Base-by-base conservation (phyloP, 2,113 vertebrate species). In the Prunella fulvescens region DNA sequence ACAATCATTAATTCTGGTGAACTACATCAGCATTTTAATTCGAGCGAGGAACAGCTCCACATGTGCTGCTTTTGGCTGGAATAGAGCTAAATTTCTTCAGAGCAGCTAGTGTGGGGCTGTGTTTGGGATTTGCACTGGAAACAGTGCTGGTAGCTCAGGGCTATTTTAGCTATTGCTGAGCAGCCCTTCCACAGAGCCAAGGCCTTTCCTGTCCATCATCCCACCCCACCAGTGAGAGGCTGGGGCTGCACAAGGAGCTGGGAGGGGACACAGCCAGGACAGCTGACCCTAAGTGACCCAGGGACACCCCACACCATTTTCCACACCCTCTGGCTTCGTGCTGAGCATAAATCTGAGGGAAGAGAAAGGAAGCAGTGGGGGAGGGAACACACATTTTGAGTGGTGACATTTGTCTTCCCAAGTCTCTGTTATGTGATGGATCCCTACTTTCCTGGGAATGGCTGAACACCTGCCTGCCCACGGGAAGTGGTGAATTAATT, bases 251-350 rank as follows among this genome's bases (percentile, higher is more conserved):
- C 20, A 8, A 23, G 66, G n/a, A 26, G 7, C 22, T 79, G 58
- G 12, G 51, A 65, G 51, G n/a, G 20, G 51, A 13, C 51, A 65
- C 37, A 51, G 20, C 51, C 11, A 17, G 58, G 58, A 58, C 33
- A 72, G 45, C 28, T 56, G 79, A 54, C 14, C 54, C 61, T 40
- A 22, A 1, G 3, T 31, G 51, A 35, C 20, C 48, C 51, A 60
- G 37, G 20, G n/a, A 35, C 1, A 25, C 57, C 5, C n/a, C 54
- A 61, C 20, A 62, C 9, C 37, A 10, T 1, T 12, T 3, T 10
- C 48, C 56, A 64, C 28, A 58, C 6, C 39, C 6, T 1, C 6
- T 2, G 47, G 62, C 40, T 76, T 54, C 0, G 0, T 90, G 35
- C 40, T 61, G n/a, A 54, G 31, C 31, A 23, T 23, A 28, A 80